Evolutionary conservation across 2,113 vertebrate genomes (phyloP), one percentile per base, ranked within the genome.

Genomic region (Pogona vitticeps): DNA sequence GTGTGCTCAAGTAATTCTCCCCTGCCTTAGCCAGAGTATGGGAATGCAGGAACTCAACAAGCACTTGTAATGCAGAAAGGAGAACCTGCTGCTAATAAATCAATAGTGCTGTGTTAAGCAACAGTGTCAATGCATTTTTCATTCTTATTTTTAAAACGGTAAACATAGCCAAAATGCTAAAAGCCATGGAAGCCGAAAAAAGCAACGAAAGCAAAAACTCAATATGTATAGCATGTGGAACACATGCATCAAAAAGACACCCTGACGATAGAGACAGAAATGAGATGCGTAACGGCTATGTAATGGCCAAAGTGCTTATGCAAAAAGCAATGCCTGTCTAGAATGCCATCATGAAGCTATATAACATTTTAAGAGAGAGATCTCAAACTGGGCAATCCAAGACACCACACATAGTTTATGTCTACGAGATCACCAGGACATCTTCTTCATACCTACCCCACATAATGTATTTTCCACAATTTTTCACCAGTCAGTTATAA

Each of bases 201-300:
- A 58, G 61, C 82, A 36, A 36, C 0, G 36, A 89, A 58, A 76
- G 83, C 76, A 81, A 36, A 84, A 85, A 58, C 65, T 36, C 26
- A 8, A 56, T 23, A 65, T 56, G 38, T 84, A 38, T 28, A 31
- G 68, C 3, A 36, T 70, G 31, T 78, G 52, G 73, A 88, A 76
- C 80, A 76, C 80, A 87, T 87, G 56, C 81, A 88, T 79, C 86
- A 80, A 88, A 88, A 59, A 84, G 76, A 80, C 76, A 73, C 26
- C 68, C n/a, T 38, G 42, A 67, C 12, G 59, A 63, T 38, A 63
- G 70, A 72, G n/a, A 81, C 85, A 65, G 80, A 81, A 63, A 83
- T 65, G 82, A 80, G 33, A 80, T 67, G 56, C 52, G 79, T 52
- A 88, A 80, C 58, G 79, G 68, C 76, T 79, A 67, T 72, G 59